Conservation (phyloP, 2,888 invertebrate genomes). For the Yponomeuta sedellus region DNA sequence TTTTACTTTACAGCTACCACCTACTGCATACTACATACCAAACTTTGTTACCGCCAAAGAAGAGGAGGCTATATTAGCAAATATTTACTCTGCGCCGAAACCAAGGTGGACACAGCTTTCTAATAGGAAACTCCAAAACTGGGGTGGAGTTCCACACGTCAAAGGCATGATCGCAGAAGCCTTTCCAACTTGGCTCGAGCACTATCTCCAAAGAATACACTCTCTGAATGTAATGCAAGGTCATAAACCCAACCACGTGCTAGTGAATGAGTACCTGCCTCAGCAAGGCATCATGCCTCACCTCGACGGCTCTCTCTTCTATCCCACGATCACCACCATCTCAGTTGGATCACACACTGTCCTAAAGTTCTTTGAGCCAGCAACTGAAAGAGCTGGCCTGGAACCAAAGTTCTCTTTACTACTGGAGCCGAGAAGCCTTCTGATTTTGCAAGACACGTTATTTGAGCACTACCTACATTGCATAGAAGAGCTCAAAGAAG, state of each 20-base stretch:
- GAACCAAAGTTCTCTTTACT: slow-evolving; percentile 82
- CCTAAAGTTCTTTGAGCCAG: slow-evolving; percentile 86
- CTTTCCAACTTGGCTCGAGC: slow-evolving; percentile 90
- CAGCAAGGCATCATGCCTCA: slow-evolving; percentile 99
- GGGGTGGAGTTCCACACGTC: slow-evolving; percentile 95
- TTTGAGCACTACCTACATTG: slow-evolving; percentile 91
- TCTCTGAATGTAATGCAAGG: slow-evolving; percentile 81
- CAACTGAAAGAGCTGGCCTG: slow-evolving; percentile 42
- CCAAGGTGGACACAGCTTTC: slow-evolving; percentile 97
- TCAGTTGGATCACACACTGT: slow-evolving; percentile 93
- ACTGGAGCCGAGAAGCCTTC: slow-evolving; percentile 90
- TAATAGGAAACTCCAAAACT: slow-evolving; percentile 96
- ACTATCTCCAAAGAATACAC: slow-evolving; percentile 82
- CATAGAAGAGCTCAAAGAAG: slow-evolving; percentile 83
- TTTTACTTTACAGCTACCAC: slow-evolving; percentile 62
- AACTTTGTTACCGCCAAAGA: slow-evolving; percentile 88
- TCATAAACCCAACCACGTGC: slow-evolving; percentile 91
- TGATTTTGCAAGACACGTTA: slow-evolving; percentile 88
- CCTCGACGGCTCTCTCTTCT: slow-evolving; percentile 95
- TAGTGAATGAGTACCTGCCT: slow-evolving; percentile 95
- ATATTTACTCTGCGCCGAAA: slow-evolving; percentile 87
- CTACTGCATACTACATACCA: slow-evolving; percentile 87
- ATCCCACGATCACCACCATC: slow-evolving; percentile 94
- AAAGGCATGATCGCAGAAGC: slow-evolving; percentile 95
- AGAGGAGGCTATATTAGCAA: slow-evolving; percentile 81